phyloP scores from a whole-genome alignment of 37 sponge, comb jelly and placozoan genomes.

The Tethya wilhelma region DNA sequence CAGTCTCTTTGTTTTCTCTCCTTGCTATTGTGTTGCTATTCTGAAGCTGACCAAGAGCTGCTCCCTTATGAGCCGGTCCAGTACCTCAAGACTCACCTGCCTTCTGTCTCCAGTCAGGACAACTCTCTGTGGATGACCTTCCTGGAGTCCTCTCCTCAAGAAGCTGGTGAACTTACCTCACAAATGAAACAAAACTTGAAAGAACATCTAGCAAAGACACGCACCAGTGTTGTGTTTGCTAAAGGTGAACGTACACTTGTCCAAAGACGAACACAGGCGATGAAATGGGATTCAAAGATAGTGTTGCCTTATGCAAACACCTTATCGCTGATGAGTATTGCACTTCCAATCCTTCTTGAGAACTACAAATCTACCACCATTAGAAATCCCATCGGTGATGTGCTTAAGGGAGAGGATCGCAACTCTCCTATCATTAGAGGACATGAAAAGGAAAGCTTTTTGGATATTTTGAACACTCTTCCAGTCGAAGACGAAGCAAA shows the following conservation, averaged over 20 bases:
- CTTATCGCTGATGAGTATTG: constrained; percentile 20
- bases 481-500: neutral
- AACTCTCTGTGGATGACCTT: constrained; percentile 11
- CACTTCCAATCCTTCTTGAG: constrained; percentile 55
- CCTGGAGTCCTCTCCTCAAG: neutral
- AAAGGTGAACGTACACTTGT: constrained; percentile 12
- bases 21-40: too few relatives aligned
- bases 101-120: neutral
- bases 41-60: neutral
- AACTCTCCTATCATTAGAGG: neutral
- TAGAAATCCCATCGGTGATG: constrained; percentile 12
- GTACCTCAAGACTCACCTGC: constrained; percentile 18
- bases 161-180: neutral
- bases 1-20: too few relatives aligned
- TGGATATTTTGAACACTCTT: constrained; percentile 25
- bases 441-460: constrained; percentile 1
- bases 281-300: constrained; percentile 1
- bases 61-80: constrained; percentile 38
- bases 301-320: constrained; percentile 28
- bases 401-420: constrained; percentile 12
- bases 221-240: constrained; percentile 21
- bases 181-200: constrained; percentile 4
- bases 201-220: neutral
- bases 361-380: constrained; percentile 22
- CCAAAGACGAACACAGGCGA: neutral